A percentile compares a stretch with the other conserved stretches of the same genome.
Conservation (phyloP, 1,140 invertebrate species). For the Cheumatopsyche charites region DNA sequence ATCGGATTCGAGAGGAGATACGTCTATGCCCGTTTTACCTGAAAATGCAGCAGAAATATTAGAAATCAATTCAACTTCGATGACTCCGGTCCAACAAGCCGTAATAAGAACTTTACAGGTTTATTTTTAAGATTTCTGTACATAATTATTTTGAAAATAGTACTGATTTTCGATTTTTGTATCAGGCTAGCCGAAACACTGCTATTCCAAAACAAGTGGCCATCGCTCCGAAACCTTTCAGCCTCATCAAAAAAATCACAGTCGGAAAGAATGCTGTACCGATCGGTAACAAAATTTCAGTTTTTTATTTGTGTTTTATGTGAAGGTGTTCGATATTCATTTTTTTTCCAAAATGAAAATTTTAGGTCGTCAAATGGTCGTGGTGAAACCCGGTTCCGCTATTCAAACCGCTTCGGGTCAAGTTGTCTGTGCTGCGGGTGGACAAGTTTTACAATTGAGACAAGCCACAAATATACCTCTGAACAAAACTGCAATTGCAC, state of each 20-base stretch:
- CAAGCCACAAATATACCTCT: constrained; percentile 30
- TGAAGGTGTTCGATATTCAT: background rate
- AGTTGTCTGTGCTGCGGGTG: background rate
- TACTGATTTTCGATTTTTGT: background rate
- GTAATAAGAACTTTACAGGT: background rate
- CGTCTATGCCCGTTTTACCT: background rate
- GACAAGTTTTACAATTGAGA: constrained; percentile 40
- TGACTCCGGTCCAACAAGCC: background rate
- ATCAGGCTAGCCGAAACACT: constrained; percentile 38
- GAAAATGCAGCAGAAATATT: constrained; percentile 4
- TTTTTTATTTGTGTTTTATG: background rate
- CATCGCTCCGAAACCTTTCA: constrained; percentile 56
- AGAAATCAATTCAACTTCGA: background rate
- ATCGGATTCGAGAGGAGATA: background rate
- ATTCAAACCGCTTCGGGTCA: background rate
- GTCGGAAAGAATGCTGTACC: constrained; percentile 48
- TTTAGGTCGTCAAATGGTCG: constrained; percentile 41
- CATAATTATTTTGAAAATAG: background rate
- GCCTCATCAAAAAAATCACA: constrained; percentile 53
- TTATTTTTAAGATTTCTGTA: too few relatives aligned
- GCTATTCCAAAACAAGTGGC: constrained; percentile 52
- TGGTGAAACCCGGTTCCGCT: constrained; percentile 23
- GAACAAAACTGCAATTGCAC: constrained; percentile 37
- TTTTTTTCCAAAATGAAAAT: constrained; percentile 6
- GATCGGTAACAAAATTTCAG: background rate